Evolutionary conservation across 2,888 invertebrate species (phyloP), one percentile per base, ranked within the genome.

Genomic region (Amorpha juglandis): DNA sequence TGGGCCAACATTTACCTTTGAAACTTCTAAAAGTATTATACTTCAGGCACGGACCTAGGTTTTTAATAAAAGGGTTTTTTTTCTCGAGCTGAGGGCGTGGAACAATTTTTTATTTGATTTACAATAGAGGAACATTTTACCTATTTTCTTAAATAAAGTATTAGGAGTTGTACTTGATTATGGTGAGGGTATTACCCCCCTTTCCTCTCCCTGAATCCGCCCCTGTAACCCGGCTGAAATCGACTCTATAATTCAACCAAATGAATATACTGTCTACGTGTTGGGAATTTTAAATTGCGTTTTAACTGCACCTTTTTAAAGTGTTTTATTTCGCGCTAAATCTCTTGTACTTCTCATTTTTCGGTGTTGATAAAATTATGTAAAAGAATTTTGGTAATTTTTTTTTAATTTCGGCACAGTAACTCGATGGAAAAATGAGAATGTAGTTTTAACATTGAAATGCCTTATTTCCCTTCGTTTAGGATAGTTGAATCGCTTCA

Each of bases 191-290:
- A 45, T 45, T 14, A 4, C 45, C 45, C 14, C 45, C 45, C 1
- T 14, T 12, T 1, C 27, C 27, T 42, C 11, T 6, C 45, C 45
- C 45, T 45, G 45, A 14, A 45, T 45, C 45, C 45, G 14, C 45
- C 1, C 45, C 45, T 58, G 58, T 58, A 58, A 58, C 42, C 42
- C 58, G 38, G 58, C 38, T 42, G 58, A 42, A 58, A 58, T 58
- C 58, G 58, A 58, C 58, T 58, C 58, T 58, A 58, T 58, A 58
- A 58, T 58, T 58, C 58, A 58, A 58, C 58, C 58, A 58, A 58
- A 42, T 58, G 58, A 58, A 58, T 58, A 58, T 58, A 58, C 58
- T 58, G 58, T 38, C 42, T 58, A 42, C 58, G 58, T 58, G 58
- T 58, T 42, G 6, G 19, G 58, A 58, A 42, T 58, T 58, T 58